Evolutionary conservation across 2,797 vertebrate species (phyloP).

Genomic region (Tamandua tetradactyla): DNA sequence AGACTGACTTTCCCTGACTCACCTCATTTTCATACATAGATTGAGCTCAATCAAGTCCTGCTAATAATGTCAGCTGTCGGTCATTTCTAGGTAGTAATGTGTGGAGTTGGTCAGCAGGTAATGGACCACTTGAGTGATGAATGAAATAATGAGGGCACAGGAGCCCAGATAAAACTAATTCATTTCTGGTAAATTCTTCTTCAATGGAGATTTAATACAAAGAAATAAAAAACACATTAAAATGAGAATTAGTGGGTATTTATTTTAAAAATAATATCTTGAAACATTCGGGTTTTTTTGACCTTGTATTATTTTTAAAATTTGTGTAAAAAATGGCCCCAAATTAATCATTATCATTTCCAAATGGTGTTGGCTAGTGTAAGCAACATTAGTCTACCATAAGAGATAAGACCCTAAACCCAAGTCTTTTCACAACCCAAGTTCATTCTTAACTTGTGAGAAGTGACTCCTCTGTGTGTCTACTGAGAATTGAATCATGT

Average conservation of each 20-base stretch:
- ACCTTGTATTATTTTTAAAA: constrained; percentile 8
- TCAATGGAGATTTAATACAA: not conserved
- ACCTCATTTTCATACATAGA: constrained; percentile 37
- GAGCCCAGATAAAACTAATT: not conserved
- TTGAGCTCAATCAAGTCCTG: constrained; percentile 50
- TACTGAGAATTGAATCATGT: too few relatives aligned
- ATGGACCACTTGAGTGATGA: constrained; percentile 16
- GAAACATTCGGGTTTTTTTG: constrained; percentile 29
- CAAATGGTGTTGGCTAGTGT: not conserved
- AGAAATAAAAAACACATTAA: not conserved
- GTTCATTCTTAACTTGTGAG: not conserved
- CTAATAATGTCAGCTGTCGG: constrained; percentile 75
- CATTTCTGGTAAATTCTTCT: constrained; percentile 43
- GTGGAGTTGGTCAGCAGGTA: constrained; percentile 37
- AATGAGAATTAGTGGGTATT: not conserved
- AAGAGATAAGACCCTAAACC: not conserved
- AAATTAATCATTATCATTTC: not conserved
- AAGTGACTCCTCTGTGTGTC: not conserved
- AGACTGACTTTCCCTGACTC: not conserved
- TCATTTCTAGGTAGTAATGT: constrained; percentile 24
- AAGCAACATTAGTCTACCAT: not conserved
- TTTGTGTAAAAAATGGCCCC: not conserved
- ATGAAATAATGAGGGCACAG: constrained; percentile 54
- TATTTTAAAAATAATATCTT: not conserved
- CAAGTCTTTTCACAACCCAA: not conserved